Evolutionary conservation across 2,797 vertebrate genomes (phyloP).

Genomic region (Microctenopoma lineatum): DNA sequence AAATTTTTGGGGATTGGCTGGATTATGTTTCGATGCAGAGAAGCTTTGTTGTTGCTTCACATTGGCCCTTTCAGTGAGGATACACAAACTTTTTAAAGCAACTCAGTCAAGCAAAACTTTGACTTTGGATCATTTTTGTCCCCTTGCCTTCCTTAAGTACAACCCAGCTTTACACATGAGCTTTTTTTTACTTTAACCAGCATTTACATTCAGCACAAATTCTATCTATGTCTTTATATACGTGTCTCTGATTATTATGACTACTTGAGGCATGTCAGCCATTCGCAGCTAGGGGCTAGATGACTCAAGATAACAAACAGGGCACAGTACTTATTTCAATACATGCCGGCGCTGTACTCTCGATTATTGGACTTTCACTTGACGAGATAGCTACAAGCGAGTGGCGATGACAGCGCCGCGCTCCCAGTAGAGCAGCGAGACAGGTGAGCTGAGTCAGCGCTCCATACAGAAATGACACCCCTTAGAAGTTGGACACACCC

Average conservation of each 20-base stretch:
- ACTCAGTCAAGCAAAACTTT: background rate
- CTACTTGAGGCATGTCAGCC: constrained; percentile 1
- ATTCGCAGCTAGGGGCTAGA: background rate
- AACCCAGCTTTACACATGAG: background rate
- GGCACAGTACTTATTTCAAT: constrained; percentile 12
- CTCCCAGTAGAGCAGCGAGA: background rate
- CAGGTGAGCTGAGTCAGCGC: constrained; percentile 24
- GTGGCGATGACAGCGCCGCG: constrained; percentile 1
- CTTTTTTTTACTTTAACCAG: background rate
- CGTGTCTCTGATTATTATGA: background rate
- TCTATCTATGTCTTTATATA: background rate
- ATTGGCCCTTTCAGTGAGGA: constrained; percentile 12
- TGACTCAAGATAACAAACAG: constrained; percentile 3
- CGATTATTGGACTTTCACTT: background rate
- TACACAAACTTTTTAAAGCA: constrained; percentile 9
- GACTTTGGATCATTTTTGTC: background rate
- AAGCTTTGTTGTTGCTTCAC: too few species aligned
- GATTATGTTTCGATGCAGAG: too few species aligned
- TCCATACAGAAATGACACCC: constrained; percentile 1
- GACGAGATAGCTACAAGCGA: constrained; percentile 15
- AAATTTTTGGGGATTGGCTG: background rate
- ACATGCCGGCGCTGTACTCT: too few species aligned
- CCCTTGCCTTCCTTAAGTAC: too few species aligned
- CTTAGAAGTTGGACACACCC: background rate
- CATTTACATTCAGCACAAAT: background rate